phyloP scores from a whole-genome alignment of 2,797 vertebrate species.

The Podargus strigoides region DNA sequence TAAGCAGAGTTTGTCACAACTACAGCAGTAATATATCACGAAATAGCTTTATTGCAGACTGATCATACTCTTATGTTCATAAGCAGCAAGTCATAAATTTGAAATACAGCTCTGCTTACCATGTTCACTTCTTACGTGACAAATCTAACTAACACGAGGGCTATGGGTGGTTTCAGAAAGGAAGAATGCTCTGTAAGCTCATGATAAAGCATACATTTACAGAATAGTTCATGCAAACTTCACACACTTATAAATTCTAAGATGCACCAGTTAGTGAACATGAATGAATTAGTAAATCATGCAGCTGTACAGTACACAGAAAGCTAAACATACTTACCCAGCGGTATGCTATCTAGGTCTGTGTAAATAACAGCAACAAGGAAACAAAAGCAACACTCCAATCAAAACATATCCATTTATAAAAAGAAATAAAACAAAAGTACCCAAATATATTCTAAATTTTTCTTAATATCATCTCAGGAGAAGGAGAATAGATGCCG shows the following conservation, averaged over 20 bases:
- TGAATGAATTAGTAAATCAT: slow-evolving; percentile 79
- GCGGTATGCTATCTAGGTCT: slow-evolving; percentile 95
- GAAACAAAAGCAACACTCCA: slow-evolving; percentile 90
- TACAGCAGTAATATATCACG: background rate
- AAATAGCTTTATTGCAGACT: background rate
- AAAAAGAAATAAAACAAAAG: slow-evolving; percentile 68
- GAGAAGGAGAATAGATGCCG: slow-evolving; percentile 75
- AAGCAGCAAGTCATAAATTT: background rate
- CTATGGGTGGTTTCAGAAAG: background rate
- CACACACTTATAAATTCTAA: slow-evolving; percentile 55
- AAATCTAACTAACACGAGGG: background rate
- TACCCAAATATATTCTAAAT: slow-evolving; percentile 31
- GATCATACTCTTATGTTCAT: background rate
- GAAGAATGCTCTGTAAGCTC: slow-evolving; percentile 9
- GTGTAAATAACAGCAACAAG: slow-evolving; percentile 88
- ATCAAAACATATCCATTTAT: slow-evolving; percentile 85
- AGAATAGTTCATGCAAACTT: slow-evolving; percentile 74
- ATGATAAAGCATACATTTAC: slow-evolving; percentile 45
- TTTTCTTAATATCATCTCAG: slow-evolving; percentile 41
- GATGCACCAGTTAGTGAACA: slow-evolving; percentile 77
- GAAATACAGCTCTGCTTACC: slow-evolving; percentile 18
- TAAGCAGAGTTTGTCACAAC: background rate
- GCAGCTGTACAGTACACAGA: slow-evolving; percentile 77
- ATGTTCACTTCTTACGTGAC: background rate
- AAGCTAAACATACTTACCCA: slow-evolving; percentile 91